Evolutionary conservation across 53 echinoderm and acorn worm genomes (phyloP).

Genomic region (Crossaster papposus): DNA sequence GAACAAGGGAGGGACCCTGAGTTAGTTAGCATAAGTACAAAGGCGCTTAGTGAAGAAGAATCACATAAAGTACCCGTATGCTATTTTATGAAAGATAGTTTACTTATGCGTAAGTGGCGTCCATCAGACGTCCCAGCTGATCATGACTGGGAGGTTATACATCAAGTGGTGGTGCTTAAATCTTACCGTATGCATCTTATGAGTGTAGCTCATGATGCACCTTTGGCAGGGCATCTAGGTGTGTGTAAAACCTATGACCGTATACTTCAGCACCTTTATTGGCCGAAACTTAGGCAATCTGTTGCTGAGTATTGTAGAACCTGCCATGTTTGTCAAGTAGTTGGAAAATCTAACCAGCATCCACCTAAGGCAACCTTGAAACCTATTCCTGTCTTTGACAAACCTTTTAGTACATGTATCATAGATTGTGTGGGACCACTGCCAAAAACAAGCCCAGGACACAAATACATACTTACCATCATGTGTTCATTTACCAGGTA

Average conservation of each 20-base stretch:
- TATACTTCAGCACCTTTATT: conserved; percentile 72
- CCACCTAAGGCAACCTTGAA: conserved; percentile 59
- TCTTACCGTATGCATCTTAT: conserved; percentile 59
- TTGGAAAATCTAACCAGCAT: conserved; percentile 69
- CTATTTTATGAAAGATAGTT: conserved; percentile 42
- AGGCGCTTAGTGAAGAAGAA: conserved; percentile 1
- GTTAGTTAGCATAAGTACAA: conserved; percentile 4
- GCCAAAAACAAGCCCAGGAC: conserved; percentile 65
- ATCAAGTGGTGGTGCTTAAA: conserved; percentile 73
- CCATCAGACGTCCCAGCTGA: conserved; percentile 67
- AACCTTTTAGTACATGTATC: conserved; percentile 73
- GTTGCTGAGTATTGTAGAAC: conserved; percentile 36
- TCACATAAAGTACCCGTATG: conserved; percentile 23
- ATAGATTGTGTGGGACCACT: conserved; percentile 81
- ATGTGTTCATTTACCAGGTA: conserved; percentile 75
- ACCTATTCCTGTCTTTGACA: conserved; percentile 72
- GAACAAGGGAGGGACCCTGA: conserved; percentile 12
- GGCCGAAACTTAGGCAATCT: conserved; percentile 52
- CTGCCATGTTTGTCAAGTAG: conserved; percentile 46
- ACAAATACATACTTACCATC: conserved; percentile 72
- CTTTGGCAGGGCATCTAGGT: conserved; percentile 73
- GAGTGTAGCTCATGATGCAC: conserved; percentile 63
- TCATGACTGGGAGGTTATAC: conserved; percentile 69
- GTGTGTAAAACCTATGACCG: conserved; percentile 63
- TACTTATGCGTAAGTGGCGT: conserved; percentile 80